Percentiles rank a stretch among this genome's conserved stretches.
phyloP scores from a whole-genome alignment of 92 coral and sea anemone genomes.

The Palythoa heliodiscus region DNA sequence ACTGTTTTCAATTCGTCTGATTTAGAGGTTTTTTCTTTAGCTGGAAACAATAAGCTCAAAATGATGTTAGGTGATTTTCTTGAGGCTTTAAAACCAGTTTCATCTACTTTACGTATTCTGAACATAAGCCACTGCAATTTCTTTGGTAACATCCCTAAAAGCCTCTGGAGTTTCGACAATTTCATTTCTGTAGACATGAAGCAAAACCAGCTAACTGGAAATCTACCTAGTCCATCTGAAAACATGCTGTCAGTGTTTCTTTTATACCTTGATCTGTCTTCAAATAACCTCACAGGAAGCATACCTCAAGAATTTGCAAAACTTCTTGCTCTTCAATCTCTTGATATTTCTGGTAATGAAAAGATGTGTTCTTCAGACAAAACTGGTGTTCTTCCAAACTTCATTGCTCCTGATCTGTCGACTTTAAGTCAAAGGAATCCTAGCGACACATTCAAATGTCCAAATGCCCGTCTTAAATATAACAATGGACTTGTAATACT shows the following conservation, averaged over 20 bases:
- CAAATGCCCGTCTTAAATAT: slow-evolving; percentile 62
- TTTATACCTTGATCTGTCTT: slow-evolving; percentile 55
- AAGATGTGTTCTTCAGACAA: slow-evolving; percentile 39
- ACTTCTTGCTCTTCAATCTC: slow-evolving; percentile 61
- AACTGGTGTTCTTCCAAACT: slow-evolving; percentile 58
- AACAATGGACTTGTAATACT: slow-evolving; percentile 66
- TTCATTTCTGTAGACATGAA: slow-evolving; percentile 62
- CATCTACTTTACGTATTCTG: slow-evolving; percentile 63
- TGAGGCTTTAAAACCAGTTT: slow-evolving; percentile 45
- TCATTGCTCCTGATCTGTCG: slow-evolving; percentile 56
- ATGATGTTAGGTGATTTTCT: slow-evolving; percentile 46
- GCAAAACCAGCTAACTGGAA: slow-evolving; percentile 52
- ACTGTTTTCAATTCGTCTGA: slow-evolving; percentile 50
- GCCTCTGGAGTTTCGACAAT: slow-evolving; percentile 66
- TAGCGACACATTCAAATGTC: slow-evolving; percentile 62
- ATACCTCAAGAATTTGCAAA: slow-evolving; percentile 61
- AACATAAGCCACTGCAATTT: slow-evolving; percentile 64
- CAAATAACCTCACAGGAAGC: slow-evolving; percentile 62
- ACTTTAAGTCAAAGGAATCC: slow-evolving; percentile 43
- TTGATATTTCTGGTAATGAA: slow-evolving; percentile 66
- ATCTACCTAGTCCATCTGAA: slow-evolving; percentile 51
- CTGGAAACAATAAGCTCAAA: slow-evolving; percentile 49
- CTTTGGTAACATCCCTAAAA: slow-evolving; percentile 52
- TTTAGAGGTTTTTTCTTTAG: slow-evolving; percentile 57
- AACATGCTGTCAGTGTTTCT: slow-evolving; percentile 72